These are phyloP conservation scores for Choristoneura fumiferana DNA, from an alignment of 1,140 invertebrate species.

Conservation along the genomic window DNA sequence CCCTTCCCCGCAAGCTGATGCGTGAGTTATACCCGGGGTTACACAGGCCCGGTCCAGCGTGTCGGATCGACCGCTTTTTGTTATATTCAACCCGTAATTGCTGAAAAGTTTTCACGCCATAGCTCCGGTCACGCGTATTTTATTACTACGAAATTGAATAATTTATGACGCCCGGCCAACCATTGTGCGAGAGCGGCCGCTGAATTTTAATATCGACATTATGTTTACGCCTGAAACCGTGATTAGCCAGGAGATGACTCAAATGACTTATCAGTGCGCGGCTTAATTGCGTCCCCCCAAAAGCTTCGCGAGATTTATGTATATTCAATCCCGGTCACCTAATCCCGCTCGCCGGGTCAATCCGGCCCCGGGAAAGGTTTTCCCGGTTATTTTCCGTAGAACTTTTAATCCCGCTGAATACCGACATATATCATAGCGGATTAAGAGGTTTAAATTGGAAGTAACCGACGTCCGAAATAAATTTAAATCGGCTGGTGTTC, in stretches of 20 bases:
- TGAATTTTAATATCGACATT: slow-evolving; percentile 76
- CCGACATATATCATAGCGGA: slow-evolving; percentile 78
- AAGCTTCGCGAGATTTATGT: slow-evolving; percentile 76
- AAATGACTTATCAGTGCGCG: slow-evolving; percentile 71
- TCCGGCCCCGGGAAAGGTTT: slow-evolving; percentile 76
- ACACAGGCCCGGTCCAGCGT: slow-evolving; percentile 45
- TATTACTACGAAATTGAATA: slow-evolving; percentile 78
- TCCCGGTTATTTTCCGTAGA: slow-evolving; percentile 78
- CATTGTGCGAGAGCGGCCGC: slow-evolving; percentile 63
- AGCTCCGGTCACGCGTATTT: slow-evolving; percentile 74
- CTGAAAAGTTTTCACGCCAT: slow-evolving; percentile 77
- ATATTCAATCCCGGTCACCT: slow-evolving; percentile 75
- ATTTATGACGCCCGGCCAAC: slow-evolving; percentile 70
- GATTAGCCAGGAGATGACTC: slow-evolving; percentile 41
- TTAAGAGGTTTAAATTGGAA: slow-evolving; percentile 79
- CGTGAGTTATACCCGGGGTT: slow-evolving; percentile 67
- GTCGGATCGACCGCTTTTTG: slow-evolving; percentile 71
- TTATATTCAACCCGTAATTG: slow-evolving; percentile 76
- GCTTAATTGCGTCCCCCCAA: slow-evolving; percentile 71
- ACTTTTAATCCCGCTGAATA: slow-evolving; percentile 78
- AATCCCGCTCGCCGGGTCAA: slow-evolving; percentile 74
- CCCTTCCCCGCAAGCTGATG: slow-evolving; percentile 75
- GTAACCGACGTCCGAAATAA: slow-evolving; percentile 78
- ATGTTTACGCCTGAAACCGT: slow-evolving; percentile 46
- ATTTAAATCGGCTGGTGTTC: slow-evolving; percentile 76